Conservation (phyloP, 2,113 vertebrate species). For the Carollia perspicillata region DNA sequence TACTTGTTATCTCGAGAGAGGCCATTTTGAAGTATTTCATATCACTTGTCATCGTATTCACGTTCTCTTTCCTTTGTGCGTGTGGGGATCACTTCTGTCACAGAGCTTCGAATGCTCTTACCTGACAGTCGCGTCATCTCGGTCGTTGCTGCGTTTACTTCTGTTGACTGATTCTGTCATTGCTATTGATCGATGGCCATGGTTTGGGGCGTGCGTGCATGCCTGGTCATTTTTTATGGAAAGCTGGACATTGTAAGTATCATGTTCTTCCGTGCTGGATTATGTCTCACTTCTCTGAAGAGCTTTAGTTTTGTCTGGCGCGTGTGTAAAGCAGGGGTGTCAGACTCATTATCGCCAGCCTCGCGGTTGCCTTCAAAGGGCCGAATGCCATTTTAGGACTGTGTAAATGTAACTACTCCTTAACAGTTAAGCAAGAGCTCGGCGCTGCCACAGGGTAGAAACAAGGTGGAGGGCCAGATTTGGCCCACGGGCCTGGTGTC, state of each 20-base stretch:
- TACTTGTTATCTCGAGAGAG: background rate
- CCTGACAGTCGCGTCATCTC: background rate
- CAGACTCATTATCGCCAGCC: no score
- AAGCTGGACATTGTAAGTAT: background rate
- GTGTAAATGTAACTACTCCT: no score
- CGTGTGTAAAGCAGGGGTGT: background rate
- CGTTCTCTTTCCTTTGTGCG: background rate
- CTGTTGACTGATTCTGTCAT: background rate
- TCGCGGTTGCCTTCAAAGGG: no score
- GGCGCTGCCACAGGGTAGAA: no score
- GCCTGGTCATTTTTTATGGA: background rate
- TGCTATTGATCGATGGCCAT: background rate
- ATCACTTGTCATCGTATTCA: background rate
- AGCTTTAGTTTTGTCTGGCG: background rate
- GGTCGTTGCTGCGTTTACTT: background rate
- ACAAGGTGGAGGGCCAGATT: no score
- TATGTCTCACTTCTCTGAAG: conserved; percentile 11
- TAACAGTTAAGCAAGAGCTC: no score
- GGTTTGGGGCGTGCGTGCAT: background rate
- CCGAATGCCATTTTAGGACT: no score
- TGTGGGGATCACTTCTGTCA: background rate
- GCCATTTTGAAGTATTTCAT: background rate
- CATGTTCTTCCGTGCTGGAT: background rate
- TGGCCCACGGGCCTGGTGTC: no score
- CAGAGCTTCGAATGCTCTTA: background rate